A percentile compares a stretch with the other conserved stretches of the same genome.
phyloP scores from a whole-genome alignment of 2,113 vertebrate species.

The Mustela nigripes region DNA sequence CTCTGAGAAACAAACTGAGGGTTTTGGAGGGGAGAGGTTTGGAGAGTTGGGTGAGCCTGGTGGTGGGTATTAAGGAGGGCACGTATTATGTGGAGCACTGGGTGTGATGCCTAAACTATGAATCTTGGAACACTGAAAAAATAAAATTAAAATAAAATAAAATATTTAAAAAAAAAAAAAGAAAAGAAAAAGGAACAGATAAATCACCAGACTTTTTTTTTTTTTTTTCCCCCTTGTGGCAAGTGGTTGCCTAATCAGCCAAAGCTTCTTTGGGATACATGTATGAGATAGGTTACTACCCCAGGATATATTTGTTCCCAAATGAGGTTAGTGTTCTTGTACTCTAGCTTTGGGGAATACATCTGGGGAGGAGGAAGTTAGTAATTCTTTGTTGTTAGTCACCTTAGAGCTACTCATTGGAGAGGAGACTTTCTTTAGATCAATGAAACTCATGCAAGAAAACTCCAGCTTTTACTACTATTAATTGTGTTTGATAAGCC shows the following conservation, averaged over 20 bases:
- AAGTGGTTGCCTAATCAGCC: background rate
- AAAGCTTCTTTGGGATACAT: background rate
- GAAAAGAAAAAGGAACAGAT: too few relatives aligned
- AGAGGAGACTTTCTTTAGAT: slow-evolving; percentile 1
- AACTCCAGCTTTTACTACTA: background rate
- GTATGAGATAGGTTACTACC: background rate
- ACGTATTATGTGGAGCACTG: too few relatives aligned
- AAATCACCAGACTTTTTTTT: background rate
- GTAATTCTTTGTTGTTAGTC: background rate
- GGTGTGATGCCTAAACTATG: too few relatives aligned
- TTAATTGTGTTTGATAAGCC: background rate
- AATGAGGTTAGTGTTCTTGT: background rate
- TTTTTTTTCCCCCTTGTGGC: background rate
- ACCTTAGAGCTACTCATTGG: background rate
- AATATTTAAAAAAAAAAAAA: too few relatives aligned
- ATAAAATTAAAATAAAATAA: too few relatives aligned
- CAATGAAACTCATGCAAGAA: background rate
- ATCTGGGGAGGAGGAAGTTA: background rate
- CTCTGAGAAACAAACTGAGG: too few relatives aligned
- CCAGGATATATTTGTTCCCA: background rate
- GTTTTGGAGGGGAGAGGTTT: too few relatives aligned
- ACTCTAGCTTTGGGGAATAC: background rate
- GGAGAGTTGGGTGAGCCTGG: too few relatives aligned
- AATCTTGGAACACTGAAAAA: too few relatives aligned
- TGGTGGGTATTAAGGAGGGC: too few relatives aligned